These are phyloP conservation scores for Eospalax fontanierii DNA, from an alignment of 2,797 vertebrate genomes.

Conservation along the genomic window DNA sequence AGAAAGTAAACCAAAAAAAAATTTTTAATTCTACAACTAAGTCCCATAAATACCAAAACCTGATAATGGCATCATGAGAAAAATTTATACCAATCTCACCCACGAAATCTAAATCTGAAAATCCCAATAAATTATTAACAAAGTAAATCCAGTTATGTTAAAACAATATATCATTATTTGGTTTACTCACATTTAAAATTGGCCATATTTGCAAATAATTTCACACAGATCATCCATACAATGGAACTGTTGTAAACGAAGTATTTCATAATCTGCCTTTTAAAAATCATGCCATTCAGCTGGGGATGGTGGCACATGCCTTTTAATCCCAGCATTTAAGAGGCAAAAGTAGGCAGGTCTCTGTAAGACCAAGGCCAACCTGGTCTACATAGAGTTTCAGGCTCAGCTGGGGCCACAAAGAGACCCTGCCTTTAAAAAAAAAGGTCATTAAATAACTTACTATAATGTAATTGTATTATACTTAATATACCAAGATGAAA, in stretches of 20 bases:
- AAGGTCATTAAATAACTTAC: slow-evolving; percentile 16
- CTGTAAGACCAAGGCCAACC: no score
- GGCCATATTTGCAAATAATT: slow-evolving; percentile 19
- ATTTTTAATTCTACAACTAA: not conserved
- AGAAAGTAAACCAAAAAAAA: slow-evolving; percentile 45
- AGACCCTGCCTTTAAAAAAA: no score
- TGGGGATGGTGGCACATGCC: no score
- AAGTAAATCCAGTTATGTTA: slow-evolving; percentile 22
- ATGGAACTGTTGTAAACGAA: slow-evolving; percentile 9
- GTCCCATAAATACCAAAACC: slow-evolving; percentile 54
- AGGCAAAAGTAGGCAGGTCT: no score
- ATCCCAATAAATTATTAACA: not conserved
- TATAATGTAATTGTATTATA: not conserved
- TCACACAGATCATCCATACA: not conserved
- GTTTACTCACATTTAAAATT: slow-evolving; percentile 44
- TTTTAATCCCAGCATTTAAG: no score
- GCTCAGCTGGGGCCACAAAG: no score
- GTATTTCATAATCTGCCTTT: slow-evolving; percentile 48
- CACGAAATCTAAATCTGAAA: slow-evolving; percentile 64
- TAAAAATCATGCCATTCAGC: slow-evolving; percentile 19
- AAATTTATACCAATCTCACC: not conserved
- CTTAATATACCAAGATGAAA: slow-evolving; percentile 40
- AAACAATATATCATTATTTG: not conserved
- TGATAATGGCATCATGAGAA: slow-evolving; percentile 33
- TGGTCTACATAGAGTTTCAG: no score